phyloP scores from a whole-genome alignment of 2,888 invertebrate genomes.

The Odiellus spinosus region DNA sequence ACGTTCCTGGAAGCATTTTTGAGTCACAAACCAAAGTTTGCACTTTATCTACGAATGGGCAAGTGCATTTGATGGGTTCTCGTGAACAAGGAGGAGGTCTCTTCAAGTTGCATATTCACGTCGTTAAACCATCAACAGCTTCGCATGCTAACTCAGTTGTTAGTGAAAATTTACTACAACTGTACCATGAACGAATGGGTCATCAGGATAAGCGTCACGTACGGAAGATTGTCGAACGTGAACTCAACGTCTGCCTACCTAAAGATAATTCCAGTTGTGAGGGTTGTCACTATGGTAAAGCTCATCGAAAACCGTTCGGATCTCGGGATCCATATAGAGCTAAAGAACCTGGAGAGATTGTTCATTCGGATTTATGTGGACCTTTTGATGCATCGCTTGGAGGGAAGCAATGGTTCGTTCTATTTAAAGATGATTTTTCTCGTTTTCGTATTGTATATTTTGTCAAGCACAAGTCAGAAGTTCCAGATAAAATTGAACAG shows the following conservation, averaged over 20 bases:
- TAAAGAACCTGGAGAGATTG: too few species aligned
- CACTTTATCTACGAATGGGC: too few species aligned
- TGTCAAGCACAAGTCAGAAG: conserved; percentile 5
- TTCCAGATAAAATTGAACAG: background rate
- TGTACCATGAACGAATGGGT: conserved; percentile 4
- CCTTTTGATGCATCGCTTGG: conserved; percentile 7
- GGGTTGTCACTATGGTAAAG: conserved; percentile 5
- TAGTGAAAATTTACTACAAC: background rate
- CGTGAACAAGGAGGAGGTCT: too few species aligned
- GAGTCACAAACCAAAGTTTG: too few species aligned
- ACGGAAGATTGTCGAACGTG: background rate
- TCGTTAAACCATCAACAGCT: too few species aligned
- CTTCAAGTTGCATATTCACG: too few species aligned
- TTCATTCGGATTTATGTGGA: conserved; percentile 14
- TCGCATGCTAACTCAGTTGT: too few species aligned
- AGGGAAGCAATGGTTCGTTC: conserved; percentile 10
- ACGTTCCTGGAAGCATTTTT: too few species aligned
- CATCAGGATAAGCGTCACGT: conserved; percentile 3
- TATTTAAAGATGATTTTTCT: conserved; percentile 15
- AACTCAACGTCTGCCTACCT: conserved; percentile 1
- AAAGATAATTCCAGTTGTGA: conserved; percentile 1
- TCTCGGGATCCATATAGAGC: background rate
- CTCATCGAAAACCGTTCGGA: conserved; percentile 4
- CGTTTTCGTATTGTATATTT: conserved; percentile 8
- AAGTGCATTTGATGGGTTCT: too few species aligned